Evolutionary conservation across 2,888 invertebrate genomes (phyloP).

Genomic region (Stenoptilia bipunctidactyla): DNA sequence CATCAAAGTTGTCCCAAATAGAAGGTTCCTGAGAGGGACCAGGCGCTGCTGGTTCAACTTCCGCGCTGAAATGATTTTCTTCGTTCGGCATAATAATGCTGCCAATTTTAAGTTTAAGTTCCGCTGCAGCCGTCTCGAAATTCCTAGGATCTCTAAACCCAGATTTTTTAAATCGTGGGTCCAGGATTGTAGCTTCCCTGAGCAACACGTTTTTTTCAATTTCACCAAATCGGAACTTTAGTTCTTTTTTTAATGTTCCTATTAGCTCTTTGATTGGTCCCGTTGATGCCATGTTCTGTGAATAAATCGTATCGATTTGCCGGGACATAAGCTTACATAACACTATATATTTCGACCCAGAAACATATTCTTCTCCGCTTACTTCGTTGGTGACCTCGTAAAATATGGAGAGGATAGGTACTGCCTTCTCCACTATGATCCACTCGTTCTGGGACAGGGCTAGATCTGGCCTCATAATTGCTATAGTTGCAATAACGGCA

Average conservation of each 20-base stretch:
- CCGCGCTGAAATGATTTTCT: not conserved
- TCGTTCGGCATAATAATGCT: not conserved
- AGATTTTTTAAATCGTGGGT: conserved; percentile 3
- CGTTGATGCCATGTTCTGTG: not conserved
- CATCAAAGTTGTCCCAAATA: conserved; percentile 3
- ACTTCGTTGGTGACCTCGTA: conserved; percentile 17
- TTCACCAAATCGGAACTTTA: conserved; percentile 5
- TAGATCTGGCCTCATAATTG: conserved; percentile 14
- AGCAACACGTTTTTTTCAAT: conserved; percentile 11
- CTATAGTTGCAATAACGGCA: conserved; percentile 16
- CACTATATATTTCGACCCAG: conserved; percentile 14
- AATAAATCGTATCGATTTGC: not conserved
- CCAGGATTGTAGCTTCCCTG: conserved; percentile 9
- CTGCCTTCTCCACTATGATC: conserved; percentile 8
- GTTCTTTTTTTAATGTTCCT: not conserved
- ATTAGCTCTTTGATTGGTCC: not conserved
- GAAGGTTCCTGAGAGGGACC: not conserved
- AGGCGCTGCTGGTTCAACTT: not conserved
- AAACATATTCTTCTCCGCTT: conserved; percentile 14
- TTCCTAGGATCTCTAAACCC: not conserved
- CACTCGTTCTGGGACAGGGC: conserved; percentile 12
- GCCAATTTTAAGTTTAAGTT: conserved; percentile 1
- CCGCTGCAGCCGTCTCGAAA: not conserved
- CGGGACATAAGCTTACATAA: conserved; percentile 11
- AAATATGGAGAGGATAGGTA: conserved; percentile 13